A percentile compares a stretch with the other conserved stretches of the same genome.
phyloP scores from a whole-genome alignment of 2,888 invertebrate species.

The Parelbella ahira region DNA sequence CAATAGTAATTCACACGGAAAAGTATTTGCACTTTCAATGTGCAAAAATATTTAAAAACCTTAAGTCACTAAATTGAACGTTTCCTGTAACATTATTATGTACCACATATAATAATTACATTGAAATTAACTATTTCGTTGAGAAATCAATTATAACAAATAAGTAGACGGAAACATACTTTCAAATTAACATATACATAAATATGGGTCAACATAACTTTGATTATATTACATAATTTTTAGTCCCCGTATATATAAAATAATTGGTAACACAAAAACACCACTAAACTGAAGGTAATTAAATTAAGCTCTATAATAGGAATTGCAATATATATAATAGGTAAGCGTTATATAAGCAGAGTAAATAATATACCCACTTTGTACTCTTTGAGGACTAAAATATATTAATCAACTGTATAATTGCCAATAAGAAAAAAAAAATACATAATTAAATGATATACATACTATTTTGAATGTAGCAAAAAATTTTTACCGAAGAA shows the following conservation, averaged over 20 bases:
- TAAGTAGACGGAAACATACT: slow-evolving; percentile 1
- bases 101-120: slow-evolving; percentile 6
- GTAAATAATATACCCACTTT: slow-evolving; percentile 1
- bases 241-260: background rate
- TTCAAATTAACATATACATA: slow-evolving; percentile 5
- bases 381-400: slow-evolving; percentile 4
- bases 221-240: background rate
- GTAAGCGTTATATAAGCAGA: slow-evolving; percentile 18
- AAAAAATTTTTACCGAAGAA: slow-evolving; percentile 31
- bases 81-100: no score
- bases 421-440: slow-evolving; percentile 1
- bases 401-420: slow-evolving; percentile 4
- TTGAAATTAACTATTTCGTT: background rate
- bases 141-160: slow-evolving; percentile 3
- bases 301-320: slow-evolving; percentile 12
- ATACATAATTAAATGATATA: slow-evolving; percentile 15
- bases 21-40: no score
- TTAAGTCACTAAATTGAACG: no score
- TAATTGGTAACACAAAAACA: no score
- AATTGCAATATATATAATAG: slow-evolving; percentile 19
- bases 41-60: no score
- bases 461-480: slow-evolving; percentile 22
- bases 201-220: background rate
- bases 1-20: no score
- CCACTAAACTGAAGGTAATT: background rate